These are phyloP conservation scores for Glyptemys insculpta DNA, from an alignment of 2,797 vertebrate species.

Conservation along the genomic window DNA sequence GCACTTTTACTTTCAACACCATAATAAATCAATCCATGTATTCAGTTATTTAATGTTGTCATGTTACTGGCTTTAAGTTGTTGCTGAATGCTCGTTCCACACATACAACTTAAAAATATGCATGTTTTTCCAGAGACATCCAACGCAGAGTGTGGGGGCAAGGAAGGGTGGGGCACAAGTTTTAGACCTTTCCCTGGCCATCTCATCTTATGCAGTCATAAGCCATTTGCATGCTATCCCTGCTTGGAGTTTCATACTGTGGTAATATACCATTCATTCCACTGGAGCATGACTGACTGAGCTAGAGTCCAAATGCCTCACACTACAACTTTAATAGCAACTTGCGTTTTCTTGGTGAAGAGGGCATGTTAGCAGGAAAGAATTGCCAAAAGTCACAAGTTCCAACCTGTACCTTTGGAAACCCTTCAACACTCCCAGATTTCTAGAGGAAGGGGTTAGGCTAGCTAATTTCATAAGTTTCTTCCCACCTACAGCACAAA, in stretches of 20 bases:
- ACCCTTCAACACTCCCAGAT: too few species aligned
- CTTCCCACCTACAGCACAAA: neutral
- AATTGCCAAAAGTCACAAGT: neutral
- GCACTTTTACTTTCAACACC: accelerated
- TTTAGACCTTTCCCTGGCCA: neutral
- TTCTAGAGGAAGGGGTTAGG: neutral
- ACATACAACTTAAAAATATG: accelerated
- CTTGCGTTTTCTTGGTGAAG: neutral
- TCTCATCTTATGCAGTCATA: neutral
- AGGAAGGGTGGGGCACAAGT: neutral
- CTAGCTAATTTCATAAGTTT: neutral
- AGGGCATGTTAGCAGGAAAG: accelerated
- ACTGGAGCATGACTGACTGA: neutral
- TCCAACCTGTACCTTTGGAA: neutral
- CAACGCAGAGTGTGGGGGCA: neutral
- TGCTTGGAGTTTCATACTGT: neutral
- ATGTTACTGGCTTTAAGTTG: neutral
- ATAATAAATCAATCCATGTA: neutral
- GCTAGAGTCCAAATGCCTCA: accelerated
- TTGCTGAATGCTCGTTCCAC: neutral
- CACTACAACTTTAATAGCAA: accelerated
- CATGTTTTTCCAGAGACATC: neutral
- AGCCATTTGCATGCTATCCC: neutral
- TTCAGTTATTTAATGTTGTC: neutral
- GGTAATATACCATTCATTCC: too few species aligned